Percentiles rank a stretch among this genome's conserved stretches.
Conservation (phyloP, 2,888 invertebrate genomes). For the Gibbula magus region DNA sequence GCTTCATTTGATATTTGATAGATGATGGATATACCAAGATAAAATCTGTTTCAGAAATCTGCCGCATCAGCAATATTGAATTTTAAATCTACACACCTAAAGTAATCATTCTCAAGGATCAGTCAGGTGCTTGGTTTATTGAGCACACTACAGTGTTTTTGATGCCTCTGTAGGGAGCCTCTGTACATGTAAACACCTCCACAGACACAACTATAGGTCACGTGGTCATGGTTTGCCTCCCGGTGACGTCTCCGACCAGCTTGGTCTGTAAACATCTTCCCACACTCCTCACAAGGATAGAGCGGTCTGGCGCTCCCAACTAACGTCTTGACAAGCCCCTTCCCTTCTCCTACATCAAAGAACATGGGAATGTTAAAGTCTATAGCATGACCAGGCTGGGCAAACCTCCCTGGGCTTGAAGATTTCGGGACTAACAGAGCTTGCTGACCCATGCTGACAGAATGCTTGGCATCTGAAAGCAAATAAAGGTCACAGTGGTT, state of each 20-base stretch:
- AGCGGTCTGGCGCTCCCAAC: background rate
- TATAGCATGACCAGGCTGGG: background rate
- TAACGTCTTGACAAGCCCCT: background rate
- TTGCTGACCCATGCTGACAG: background rate
- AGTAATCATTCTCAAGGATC: no score
- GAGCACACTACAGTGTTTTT: background rate
- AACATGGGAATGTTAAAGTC: slow-evolving; percentile 2
- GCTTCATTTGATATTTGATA: no score
- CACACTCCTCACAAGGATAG: slow-evolving; percentile 5
- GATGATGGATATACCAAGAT: no score
- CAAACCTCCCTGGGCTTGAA: background rate
- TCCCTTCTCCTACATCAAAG: background rate
- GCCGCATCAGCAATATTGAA: no score
- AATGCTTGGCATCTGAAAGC: background rate
- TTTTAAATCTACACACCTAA: no score
- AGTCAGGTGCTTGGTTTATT: background rate
- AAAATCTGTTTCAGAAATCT: no score
- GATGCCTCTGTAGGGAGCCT: background rate
- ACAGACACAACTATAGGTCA: background rate
- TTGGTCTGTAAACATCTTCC: slow-evolving; percentile 8
- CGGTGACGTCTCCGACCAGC: background rate
- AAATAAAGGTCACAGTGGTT: background rate
- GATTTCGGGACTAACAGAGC: background rate
- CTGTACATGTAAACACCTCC: slow-evolving; percentile 8
- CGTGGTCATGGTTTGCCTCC: slow-evolving; percentile 4